Percentiles rank a stretch among this genome's conserved stretches.
Conservation (phyloP, 2,888 invertebrate genomes). For the Phania funesta region DNA sequence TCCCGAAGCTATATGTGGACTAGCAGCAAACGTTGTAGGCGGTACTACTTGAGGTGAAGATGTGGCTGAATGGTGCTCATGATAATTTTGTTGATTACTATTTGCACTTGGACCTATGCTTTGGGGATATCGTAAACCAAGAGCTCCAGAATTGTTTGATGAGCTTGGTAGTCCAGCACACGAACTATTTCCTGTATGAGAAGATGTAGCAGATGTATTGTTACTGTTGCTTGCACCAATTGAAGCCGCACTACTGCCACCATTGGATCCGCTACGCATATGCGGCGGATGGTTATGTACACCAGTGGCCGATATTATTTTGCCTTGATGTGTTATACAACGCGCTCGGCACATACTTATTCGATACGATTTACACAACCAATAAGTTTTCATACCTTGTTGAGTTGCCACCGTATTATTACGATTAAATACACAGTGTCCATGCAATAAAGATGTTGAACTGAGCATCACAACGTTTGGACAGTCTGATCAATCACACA, state of each 20-base stretch:
- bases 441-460: slow-evolving; percentile 80
- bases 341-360: slow-evolving; percentile 80
- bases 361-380: slow-evolving; percentile 80
- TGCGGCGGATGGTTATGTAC: slow-evolving; percentile 80
- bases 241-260: slow-evolving; percentile 24
- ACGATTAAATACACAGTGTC: slow-evolving; percentile 80
- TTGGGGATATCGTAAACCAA: slow-evolving; percentile 46
- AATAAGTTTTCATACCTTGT: slow-evolving; percentile 81
- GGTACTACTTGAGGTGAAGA: slow-evolving; percentile 57
- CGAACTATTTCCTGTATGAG: slow-evolving; percentile 36
- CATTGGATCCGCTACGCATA: slow-evolving; percentile 73
- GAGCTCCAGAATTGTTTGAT: slow-evolving; percentile 44
- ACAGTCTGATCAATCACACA: slow-evolving; percentile 73
- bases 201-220: neutral
- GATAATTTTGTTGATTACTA: slow-evolving; percentile 66
- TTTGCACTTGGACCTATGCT: slow-evolving; percentile 54
- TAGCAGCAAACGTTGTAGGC: slow-evolving; percentile 36
- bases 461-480: slow-evolving; percentile 80
- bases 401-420: slow-evolving; percentile 81
- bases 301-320: slow-evolving; percentile 80
- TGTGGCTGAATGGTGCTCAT: slow-evolving; percentile 67
- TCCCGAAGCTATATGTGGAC: slow-evolving; percentile 65
- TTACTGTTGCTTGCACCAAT: neutral
- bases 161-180: slow-evolving; percentile 41
- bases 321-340: slow-evolving; percentile 80